phyloP scores from a whole-genome alignment of 2,113 vertebrate species.

The Rostratula benghalensis region DNA sequence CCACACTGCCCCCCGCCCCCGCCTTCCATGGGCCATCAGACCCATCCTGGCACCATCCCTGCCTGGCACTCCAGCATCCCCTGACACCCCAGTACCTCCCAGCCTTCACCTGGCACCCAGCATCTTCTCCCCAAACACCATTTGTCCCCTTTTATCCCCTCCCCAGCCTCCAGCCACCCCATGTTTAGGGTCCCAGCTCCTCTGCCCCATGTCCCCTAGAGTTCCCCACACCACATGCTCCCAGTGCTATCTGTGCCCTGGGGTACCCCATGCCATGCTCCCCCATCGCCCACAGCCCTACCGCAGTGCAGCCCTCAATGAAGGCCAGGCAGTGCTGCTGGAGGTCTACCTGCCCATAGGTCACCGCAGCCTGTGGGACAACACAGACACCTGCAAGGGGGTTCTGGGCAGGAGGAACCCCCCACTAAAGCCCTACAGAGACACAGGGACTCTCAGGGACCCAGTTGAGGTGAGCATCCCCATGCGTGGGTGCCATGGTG shows the following conservation, averaged over 20 bases:
- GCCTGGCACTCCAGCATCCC: not conserved
- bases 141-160: not conserved
- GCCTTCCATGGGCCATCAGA: fast-evolving
- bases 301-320: constrained; percentile 72
- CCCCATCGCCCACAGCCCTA: not conserved
- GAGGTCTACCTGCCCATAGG: constrained; percentile 74
- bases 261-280: not conserved
- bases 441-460: fast-evolving
- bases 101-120: not conserved
- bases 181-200: not conserved
- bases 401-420: not conserved
- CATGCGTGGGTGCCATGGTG: fast-evolving
- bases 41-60: not conserved
- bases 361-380: constrained; percentile 75
- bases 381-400: not conserved
- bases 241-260: not conserved
- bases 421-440: not conserved
- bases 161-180: not conserved
- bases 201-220: not conserved
- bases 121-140: not conserved
- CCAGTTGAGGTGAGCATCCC: not conserved
- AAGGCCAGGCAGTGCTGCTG: constrained; percentile 77
- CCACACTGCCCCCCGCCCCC: no score
- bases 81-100: not conserved
- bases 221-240: fast-evolving